Base-by-base conservation (phyloP, 2,888 invertebrate genomes). In the Erebia epiphron region DNA sequence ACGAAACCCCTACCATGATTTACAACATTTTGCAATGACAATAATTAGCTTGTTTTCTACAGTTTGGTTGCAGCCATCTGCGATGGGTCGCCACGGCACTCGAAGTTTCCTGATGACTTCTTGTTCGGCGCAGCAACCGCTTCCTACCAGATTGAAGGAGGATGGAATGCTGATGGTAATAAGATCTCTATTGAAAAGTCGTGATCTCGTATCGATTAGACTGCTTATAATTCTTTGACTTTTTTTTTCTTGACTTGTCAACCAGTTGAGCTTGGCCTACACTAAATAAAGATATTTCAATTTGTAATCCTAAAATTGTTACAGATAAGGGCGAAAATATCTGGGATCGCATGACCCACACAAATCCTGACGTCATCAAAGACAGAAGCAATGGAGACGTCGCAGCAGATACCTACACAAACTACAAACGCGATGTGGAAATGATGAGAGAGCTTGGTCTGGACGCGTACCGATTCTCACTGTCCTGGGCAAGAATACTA, bases 401-500 rank as follows among this genome's bases (percentile, higher is more conserved):
- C 1, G 92, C 95, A 0, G 91, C 94, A 7, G 95, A 96, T 78
- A 87, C 93, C 54, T 95, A 95, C 79, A 90, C 95, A 81, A 94
- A 94, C 78, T 95, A 94, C 81, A 90, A 94, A 77, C 94, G 95
- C 16, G 94, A 94, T 76, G 90, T 94, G 0, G 85, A 89, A 69
- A 86, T 94, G 79, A 80, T 94, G 77, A 83, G 87, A 61, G 86
- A 93, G 74, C 80, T 94, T 0, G 90, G 91, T 0, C 81, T 91
- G 0, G 84, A 94, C 69, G 88, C 88, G 62, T 94, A 94, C 79
- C 83, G 94, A 7, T 94, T 95, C 81, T 95, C 95, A 1, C 79
- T 95, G 21, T 92, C 95, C n/a, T 96, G 96, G 96, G 76, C 95
- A 0, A 86, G 96, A 58, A 89, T 96, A 49, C 82, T 95, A 21